A percentile compares a stretch with the other conserved stretches of the same genome.
Conservation (phyloP, 2,888 invertebrate genomes). For the Diarsia brunnea region DNA sequence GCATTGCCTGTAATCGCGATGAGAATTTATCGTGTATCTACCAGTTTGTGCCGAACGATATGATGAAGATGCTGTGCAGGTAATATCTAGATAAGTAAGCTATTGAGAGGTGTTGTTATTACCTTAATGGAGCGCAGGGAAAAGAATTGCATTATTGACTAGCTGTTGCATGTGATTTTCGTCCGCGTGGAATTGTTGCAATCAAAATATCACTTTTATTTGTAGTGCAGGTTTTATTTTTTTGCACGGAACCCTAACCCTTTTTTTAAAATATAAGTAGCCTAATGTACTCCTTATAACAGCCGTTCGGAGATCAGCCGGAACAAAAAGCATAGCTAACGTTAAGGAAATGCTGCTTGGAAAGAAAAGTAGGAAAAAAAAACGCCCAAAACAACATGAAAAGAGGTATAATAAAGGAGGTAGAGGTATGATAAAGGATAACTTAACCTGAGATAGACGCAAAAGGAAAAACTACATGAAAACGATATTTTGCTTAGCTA, state of each 20-base stretch:
- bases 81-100: conserved; percentile 54
- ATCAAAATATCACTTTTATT: too few relatives aligned
- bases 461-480: neutral
- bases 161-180: too few relatives aligned
- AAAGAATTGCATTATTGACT: neutral
- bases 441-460: neutral
- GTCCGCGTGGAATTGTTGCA: too few relatives aligned
- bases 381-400: neutral
- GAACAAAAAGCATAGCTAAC: too few relatives aligned
- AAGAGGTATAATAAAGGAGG: neutral
- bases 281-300: too few relatives aligned
- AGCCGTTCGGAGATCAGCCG: too few relatives aligned
- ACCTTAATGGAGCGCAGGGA: conserved; percentile 18
- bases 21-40: conserved; percentile 59
- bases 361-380: too few relatives aligned
- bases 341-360: too few relatives aligned
- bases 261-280: too few relatives aligned
- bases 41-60: conserved; percentile 51
- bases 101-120: conserved; percentile 60
- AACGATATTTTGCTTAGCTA: neutral
- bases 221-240: too few relatives aligned
- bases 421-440: neutral
- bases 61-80: conserved; percentile 61
- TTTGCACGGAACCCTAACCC: too few relatives aligned
- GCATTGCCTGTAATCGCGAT: conserved; percentile 53